phyloP scores from a whole-genome alignment of 2,113 vertebrate species.

The Psephotus haematonotus region DNA sequence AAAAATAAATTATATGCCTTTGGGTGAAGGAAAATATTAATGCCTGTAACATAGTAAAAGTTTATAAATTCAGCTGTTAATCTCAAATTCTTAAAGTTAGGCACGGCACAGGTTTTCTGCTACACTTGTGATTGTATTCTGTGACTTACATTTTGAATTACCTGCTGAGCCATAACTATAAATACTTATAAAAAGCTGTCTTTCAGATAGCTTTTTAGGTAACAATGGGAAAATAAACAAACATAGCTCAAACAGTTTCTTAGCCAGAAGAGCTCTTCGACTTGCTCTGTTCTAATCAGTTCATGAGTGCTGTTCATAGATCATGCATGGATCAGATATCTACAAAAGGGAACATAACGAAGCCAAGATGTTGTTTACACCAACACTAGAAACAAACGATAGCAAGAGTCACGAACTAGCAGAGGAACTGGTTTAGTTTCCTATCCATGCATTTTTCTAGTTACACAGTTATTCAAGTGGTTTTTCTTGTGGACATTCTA shows the following conservation, averaged over 20 bases:
- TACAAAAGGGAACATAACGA: slow-evolving; percentile 29
- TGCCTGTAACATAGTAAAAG: not conserved
- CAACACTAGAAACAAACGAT: not conserved
- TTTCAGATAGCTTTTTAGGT: not conserved
- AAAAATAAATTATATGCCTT: not conserved
- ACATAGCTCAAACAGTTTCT: not conserved
- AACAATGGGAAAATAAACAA: not conserved
- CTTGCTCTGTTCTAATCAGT: not conserved
- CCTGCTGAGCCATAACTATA: not conserved
- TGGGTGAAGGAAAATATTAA: not conserved
- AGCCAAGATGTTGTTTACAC: slow-evolving; percentile 43
- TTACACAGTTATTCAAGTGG: not conserved
- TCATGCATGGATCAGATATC: not conserved
- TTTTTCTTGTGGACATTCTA: slow-evolving; percentile 2
- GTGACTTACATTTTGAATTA: slow-evolving; percentile 37
- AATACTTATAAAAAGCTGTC: not conserved
- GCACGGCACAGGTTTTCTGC: not conserved
- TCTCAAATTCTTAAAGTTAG: not conserved
- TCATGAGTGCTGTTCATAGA: not conserved
- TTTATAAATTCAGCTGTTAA: not conserved
- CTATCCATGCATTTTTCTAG: not conserved
- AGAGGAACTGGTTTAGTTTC: not conserved
- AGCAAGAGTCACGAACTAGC: not conserved
- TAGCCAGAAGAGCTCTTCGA: not conserved
- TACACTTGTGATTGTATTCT: not conserved